A percentile compares a stretch with the other conserved stretches of the same genome.
Evolutionary conservation across 2,888 invertebrate species (phyloP).

Genomic region (Asteroscopus sphinx): DNA sequence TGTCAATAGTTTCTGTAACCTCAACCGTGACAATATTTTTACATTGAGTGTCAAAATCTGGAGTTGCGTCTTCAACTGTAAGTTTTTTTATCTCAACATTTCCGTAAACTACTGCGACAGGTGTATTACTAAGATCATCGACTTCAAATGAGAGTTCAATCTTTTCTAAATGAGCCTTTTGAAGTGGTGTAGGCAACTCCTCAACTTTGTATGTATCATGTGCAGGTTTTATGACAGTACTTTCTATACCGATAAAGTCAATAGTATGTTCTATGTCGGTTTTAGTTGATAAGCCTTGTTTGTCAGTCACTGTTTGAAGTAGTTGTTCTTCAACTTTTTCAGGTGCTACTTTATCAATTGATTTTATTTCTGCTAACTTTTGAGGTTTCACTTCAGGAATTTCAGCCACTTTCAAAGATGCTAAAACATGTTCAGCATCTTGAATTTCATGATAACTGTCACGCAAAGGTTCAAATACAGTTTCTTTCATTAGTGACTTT

Average conservation of each 20-base stretch:
- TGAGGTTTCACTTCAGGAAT: constrained; percentile 7
- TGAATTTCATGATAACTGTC: constrained; percentile 70
- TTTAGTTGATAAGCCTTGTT: constrained; percentile 25
- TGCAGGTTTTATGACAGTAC: constrained; percentile 5
- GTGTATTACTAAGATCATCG: constrained; percentile 70
- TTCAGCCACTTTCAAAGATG: constrained; percentile 17
- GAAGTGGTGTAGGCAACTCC: constrained; percentile 18
- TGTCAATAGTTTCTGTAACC: not conserved
- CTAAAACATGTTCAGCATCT: constrained; percentile 67
- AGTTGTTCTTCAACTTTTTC: constrained; percentile 22
- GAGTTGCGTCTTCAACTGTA: constrained; percentile 34
- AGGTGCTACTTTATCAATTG: constrained; percentile 12
- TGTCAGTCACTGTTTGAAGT: constrained; percentile 8
- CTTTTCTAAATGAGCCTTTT: constrained; percentile 44
- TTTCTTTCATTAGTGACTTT: constrained; percentile 1
- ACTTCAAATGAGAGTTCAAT: constrained; percentile 68
- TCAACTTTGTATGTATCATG: constrained; percentile 6
- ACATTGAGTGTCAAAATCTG: constrained; percentile 18
- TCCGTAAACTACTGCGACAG: constrained; percentile 66
- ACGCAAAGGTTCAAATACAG: constrained; percentile 55
- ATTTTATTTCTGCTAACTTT: constrained; percentile 3
- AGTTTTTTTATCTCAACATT: constrained; percentile 46
- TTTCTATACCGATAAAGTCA: constrained; percentile 53
- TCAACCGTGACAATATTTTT: not conserved
- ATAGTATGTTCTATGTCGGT: constrained; percentile 38